A percentile compares a stretch with the other conserved stretches of the same genome.
Evolutionary conservation across 2,888 invertebrate genomes (phyloP).

Genomic region (Dorcus parallelipipedus): DNA sequence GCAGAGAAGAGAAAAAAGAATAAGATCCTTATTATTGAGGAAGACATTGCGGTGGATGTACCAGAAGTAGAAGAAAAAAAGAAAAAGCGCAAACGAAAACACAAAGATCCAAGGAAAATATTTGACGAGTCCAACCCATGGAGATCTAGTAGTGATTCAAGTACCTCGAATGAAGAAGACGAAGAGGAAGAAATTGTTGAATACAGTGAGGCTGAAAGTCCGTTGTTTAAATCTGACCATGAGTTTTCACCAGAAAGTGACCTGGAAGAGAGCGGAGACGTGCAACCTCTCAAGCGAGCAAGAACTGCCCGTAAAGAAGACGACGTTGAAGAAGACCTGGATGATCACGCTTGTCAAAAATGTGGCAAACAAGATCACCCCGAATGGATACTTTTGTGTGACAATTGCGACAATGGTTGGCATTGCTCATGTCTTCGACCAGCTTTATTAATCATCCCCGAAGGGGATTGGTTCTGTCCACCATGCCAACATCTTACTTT

Average conservation of each 20-base stretch:
- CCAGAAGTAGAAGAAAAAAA: conserved; percentile 48
- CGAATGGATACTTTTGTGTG: conserved; percentile 95
- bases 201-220: conserved; percentile 40
- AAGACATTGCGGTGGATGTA: conserved; percentile 37
- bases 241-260: conserved; percentile 93
- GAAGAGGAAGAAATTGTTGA: conserved; percentile 49
- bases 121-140: conserved; percentile 57
- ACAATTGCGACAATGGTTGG: conserved; percentile 94
- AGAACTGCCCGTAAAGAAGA: conserved; percentile 75
- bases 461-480: conserved; percentile 98
- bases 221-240: conserved; percentile 77
- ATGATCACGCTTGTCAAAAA: conserved; percentile 81
- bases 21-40: conserved; percentile 40
- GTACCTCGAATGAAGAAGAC: conserved; percentile 42
- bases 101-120: conserved; percentile 32
- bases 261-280: conserved; percentile 66
- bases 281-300: conserved; percentile 76
- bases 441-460: conserved; percentile 88
- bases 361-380: conserved; percentile 92
- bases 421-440: conserved; percentile 95
- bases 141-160: conserved; percentile 59
- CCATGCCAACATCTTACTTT: conserved; percentile 91
- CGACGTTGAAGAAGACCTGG: conserved; percentile 42
- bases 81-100: conserved; percentile 42
- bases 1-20: conserved; percentile 40